Evolutionary conservation across 2,113 vertebrate species (phyloP).

Genomic region (Gobiocypris rarus): DNA sequence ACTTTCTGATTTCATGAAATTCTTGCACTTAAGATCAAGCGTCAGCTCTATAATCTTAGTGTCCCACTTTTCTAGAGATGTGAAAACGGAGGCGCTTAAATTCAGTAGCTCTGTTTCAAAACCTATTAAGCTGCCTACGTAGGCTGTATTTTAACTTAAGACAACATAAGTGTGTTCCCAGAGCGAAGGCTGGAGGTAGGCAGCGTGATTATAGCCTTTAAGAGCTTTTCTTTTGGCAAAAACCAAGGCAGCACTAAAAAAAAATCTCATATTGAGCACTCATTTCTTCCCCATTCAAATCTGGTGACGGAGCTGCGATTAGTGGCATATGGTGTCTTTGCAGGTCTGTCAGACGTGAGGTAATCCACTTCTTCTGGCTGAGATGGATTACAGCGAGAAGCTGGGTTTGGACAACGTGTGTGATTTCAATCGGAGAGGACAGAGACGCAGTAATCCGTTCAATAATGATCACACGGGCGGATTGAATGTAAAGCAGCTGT

Average conservation of each 20-base stretch:
- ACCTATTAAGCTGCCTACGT: background rate
- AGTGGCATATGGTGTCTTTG: slow-evolving; percentile 59
- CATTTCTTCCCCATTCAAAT: background rate
- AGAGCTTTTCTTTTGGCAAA: background rate
- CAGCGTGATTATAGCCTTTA: slow-evolving; percentile 24
- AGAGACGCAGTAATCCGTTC: slow-evolving; percentile 61
- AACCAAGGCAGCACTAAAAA: too few relatives aligned
- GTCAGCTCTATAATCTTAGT: background rate
- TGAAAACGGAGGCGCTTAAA: background rate
- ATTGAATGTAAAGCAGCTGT: slow-evolving; percentile 22
- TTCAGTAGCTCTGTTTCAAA: background rate
- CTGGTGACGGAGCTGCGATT: slow-evolving; percentile 53
- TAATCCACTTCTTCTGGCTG: slow-evolving; percentile 68
- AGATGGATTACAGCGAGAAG: slow-evolving; percentile 55
- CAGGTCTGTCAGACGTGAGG: slow-evolving; percentile 63
- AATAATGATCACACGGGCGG: slow-evolving; percentile 56
- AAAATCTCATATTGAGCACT: background rate
- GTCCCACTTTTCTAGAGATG: slow-evolving; percentile 11
- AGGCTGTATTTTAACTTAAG: slow-evolving; percentile 19
- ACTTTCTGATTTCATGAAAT: background rate
- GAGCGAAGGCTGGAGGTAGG: slow-evolving; percentile 13
- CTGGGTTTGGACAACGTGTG: background rate
- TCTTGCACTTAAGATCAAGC: background rate
- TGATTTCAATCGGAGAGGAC: slow-evolving; percentile 64
- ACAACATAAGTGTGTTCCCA: background rate